A percentile compares a stretch with the other conserved stretches of the same genome.
Evolutionary conservation across 2,113 vertebrate genomes (phyloP).

Genomic region (Butastur rufipennis): DNA sequence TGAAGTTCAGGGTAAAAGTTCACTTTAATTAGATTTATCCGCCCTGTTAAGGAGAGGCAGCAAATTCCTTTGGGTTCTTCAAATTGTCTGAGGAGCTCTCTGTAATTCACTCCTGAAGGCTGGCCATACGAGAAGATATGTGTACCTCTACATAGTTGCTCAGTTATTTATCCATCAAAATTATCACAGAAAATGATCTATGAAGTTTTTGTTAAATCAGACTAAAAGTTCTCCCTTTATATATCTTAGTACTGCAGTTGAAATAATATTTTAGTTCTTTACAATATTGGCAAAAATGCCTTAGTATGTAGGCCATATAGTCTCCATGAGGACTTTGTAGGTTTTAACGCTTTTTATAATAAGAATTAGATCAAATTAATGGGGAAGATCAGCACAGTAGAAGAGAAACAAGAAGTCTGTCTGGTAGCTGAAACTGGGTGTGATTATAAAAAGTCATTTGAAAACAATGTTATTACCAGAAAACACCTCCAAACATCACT

Average conservation of each 20-base stretch:
- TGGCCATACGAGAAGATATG: background rate
- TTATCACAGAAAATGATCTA: background rate
- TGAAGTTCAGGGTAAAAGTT: background rate
- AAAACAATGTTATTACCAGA: background rate
- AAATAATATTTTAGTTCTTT: background rate
- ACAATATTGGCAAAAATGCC: background rate
- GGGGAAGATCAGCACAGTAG: background rate
- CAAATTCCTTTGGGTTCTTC: background rate
- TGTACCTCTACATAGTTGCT: background rate
- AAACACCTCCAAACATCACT: background rate
- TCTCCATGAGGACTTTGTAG: background rate
- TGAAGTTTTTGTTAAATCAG: background rate
- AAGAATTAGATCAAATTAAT: background rate
- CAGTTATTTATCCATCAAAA: background rate
- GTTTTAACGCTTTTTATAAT: background rate
- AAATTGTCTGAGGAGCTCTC: background rate
- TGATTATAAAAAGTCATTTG: background rate
- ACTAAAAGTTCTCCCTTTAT: background rate
- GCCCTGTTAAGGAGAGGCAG: background rate
- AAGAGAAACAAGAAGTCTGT: background rate
- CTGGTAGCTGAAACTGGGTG: background rate
- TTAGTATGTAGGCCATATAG: background rate
- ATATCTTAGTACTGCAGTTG: background rate
- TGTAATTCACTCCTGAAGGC: background rate
- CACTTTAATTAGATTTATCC: background rate